Base-by-base conservation (phyloP, 2,888 invertebrate genomes). In the Apotomis turbidana region DNA sequence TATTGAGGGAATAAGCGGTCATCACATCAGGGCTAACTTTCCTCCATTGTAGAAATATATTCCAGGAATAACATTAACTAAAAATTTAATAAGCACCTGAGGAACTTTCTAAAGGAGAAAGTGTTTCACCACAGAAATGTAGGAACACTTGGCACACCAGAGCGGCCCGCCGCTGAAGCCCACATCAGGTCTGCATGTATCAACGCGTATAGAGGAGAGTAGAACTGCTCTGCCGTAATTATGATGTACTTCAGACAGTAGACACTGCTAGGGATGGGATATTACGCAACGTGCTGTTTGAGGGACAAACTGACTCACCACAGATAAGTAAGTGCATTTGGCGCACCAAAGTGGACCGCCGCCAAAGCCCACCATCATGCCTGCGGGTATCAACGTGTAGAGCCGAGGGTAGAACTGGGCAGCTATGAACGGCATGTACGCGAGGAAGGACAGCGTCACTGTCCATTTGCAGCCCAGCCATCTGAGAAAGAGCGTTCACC, bases 311-410 rank as follows among this genome's bases (percentile, higher is more conserved):
- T 6, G 41, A 27, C 96, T 95, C 68, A 95, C 96, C 79, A 97
- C 96, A 4, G 98, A 98, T 4, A 99, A 93, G 83, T 98, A 99
- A 0, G 98, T 97, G 86, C 99, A 98, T 88, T 99, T 98, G 15
- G 98, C 98, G 78, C 98, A 98, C 99, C 99, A 99, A 27, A 99
- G 92, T 0, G 98, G 98, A 0, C 98, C 98, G 0, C 97, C 98
- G 0, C 98, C 98, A 12, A 98, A 93, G 3, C 98, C 98, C 0
- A 98, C 96, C 78, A 97, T 95, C 81, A 97, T 90, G 0, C 97
- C 97, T 0, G 97, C 96, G 0, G 97, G 97, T 57, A 97, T 95
- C 84, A 97, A 94, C 0, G 98, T 97, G 83, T 95, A 96, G 85
- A 98, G 96, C 77, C 95, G 95, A 0, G 98, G 98, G 85, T 97